Percentiles rank a stretch among this genome's conserved stretches.
Evolutionary conservation across 1,140 invertebrate species (phyloP).

Genomic region (Drosophila lacertosa): DNA sequence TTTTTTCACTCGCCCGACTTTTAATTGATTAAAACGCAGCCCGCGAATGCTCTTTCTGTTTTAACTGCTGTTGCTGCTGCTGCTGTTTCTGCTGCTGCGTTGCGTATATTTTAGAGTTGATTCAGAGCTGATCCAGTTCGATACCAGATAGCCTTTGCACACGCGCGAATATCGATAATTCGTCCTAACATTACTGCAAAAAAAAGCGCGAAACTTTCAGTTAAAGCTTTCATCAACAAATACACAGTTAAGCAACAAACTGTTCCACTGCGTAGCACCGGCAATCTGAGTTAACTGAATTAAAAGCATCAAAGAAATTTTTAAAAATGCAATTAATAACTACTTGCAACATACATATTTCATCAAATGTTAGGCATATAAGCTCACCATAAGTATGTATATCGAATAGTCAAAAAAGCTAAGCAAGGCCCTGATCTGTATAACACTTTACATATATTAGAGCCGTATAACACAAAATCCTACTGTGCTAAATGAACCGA

Average conservation of each 20-base stretch:
- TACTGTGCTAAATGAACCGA: not conserved
- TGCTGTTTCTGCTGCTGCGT: too few species aligned
- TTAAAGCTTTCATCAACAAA: too few species aligned
- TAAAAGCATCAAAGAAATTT: too few species aligned
- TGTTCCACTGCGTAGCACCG: too few species aligned
- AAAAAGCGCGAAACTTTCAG: not conserved
- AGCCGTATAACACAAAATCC: not conserved
- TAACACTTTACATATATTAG: not conserved
- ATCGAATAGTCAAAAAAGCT: not conserved
- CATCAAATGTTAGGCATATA: not conserved
- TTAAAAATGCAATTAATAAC: too few species aligned
- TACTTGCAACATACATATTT: too few species aligned
- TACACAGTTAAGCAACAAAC: too few species aligned
- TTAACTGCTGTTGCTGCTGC: slow-evolving; percentile 20
- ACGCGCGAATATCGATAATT: not conserved
- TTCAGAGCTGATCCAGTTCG: slow-evolving; percentile 6
- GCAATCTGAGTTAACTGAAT: too few species aligned
- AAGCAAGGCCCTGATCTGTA: not conserved
- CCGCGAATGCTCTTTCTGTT: slow-evolving; percentile 13
- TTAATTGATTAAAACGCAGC: slow-evolving; percentile 49
- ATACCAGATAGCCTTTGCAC: not conserved
- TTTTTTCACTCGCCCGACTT: slow-evolving; percentile 39
- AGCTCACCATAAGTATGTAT: not conserved
- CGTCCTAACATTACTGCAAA: not conserved
- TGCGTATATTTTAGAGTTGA: slow-evolving; percentile 20